Conservation (phyloP, 2,113 vertebrate species). For the Globicephala melas region DNA sequence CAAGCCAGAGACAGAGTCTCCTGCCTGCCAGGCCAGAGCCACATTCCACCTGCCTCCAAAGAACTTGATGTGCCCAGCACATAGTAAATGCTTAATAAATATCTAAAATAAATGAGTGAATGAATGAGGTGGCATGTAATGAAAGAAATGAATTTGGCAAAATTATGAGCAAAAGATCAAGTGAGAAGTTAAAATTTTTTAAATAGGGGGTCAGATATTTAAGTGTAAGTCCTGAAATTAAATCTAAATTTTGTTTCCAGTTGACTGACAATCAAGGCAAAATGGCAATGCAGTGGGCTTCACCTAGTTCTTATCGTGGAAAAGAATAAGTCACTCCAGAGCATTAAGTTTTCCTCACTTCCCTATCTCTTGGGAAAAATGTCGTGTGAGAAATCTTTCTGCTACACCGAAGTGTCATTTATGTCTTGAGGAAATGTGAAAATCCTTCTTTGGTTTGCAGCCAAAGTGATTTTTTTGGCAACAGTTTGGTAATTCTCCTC, state of each 20-base stretch:
- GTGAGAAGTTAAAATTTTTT: not conserved
- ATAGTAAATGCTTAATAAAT: slow-evolving; percentile 39
- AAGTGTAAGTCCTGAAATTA: not conserved
- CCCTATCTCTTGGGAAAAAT: not conserved
- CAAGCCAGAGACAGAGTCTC: slow-evolving; percentile 8
- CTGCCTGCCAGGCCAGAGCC: not conserved
- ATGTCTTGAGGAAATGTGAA: not conserved
- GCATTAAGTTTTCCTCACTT: not conserved
- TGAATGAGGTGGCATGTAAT: not conserved
- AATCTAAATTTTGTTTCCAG: slow-evolving; percentile 1
- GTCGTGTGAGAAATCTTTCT: not conserved
- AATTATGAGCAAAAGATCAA: not conserved
- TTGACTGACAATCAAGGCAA: not conserved
- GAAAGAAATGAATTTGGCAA: not conserved
- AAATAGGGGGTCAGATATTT: not conserved
- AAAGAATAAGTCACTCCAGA: not conserved
- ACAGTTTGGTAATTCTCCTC: not conserved
- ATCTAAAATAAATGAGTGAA: not conserved
- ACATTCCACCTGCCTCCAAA: not conserved
- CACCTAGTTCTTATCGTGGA: not conserved
- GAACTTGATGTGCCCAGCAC: not conserved
- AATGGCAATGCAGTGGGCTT: not conserved
- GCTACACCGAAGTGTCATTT: not conserved
- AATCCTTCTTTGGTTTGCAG: not conserved
- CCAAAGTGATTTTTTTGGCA: not conserved